Percentiles rank a stretch among this genome's conserved stretches.
Conservation (phyloP, 37 sponge, comb jelly and placozoan species). For the Aplysina aerophoba region DNA sequence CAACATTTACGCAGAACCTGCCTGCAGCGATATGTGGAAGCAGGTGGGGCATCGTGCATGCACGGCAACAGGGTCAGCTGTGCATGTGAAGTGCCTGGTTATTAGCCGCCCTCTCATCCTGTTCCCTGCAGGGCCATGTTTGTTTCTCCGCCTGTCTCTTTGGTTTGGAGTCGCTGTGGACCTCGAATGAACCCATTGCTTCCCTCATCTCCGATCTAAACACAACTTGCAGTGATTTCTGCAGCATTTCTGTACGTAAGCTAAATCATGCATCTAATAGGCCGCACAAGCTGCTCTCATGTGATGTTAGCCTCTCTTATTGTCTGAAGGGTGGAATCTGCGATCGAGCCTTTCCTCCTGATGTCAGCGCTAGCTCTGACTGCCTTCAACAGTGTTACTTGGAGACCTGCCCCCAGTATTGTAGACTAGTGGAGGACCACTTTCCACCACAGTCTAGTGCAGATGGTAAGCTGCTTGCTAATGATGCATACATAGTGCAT, state of each 20-base stretch:
- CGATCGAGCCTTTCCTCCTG: not conserved
- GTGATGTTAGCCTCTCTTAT: not conserved
- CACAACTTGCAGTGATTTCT: not conserved
- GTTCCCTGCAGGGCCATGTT: not conserved
- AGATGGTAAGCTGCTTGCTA: no score
- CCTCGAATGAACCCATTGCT: not conserved
- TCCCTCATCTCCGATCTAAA: not conserved
- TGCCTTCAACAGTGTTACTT: not conserved
- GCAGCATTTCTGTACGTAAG: not conserved
- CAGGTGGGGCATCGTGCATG: no score
- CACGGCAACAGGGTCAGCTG: no score
- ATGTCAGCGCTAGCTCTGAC: no score
- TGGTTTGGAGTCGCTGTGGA: not conserved
- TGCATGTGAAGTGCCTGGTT: no score
- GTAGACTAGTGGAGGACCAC: not conserved
- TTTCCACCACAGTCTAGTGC: no score
- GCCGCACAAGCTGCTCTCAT: no score
- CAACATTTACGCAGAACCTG: no score
- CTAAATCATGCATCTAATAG: no score
- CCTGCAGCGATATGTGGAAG: no score
- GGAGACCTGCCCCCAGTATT: not conserved
- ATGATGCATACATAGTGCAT: no score
- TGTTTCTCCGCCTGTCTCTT: conserved; percentile 20
- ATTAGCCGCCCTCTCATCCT: no score
- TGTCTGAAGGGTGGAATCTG: not conserved